Evolutionary conservation across 2,888 invertebrate species (phyloP).

Genomic region (Psylliodes chrysocephalus): DNA sequence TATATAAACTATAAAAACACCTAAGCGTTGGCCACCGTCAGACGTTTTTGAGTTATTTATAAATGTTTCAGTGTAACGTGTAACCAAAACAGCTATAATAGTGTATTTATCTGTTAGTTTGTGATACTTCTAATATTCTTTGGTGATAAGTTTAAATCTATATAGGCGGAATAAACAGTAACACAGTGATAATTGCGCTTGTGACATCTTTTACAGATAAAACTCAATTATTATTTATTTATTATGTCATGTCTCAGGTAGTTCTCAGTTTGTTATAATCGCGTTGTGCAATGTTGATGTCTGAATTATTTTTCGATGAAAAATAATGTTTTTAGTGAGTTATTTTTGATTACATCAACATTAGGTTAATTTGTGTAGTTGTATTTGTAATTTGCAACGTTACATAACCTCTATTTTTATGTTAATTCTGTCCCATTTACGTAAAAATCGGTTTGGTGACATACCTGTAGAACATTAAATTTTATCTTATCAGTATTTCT

Average conservation of each 20-base stretch:
- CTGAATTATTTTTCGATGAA: slow-evolving; percentile 7
- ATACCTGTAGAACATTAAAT: neutral
- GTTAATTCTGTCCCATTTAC: neutral
- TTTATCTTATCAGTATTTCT: neutral
- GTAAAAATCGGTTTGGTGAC: neutral
- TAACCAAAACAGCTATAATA: neutral
- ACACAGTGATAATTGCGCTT: neutral
- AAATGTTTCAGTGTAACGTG: neutral
- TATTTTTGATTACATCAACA: neutral
- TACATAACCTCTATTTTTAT: slow-evolving; percentile 9
- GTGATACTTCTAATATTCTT: neutral
- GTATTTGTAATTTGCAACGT: neutral
- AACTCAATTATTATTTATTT: neutral
- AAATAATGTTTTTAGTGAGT: slow-evolving; percentile 24
- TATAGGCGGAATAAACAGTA: too few species aligned
- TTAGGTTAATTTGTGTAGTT: neutral
- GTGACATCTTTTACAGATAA: neutral
- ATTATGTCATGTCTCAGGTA: neutral
- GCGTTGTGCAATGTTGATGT: neutral
- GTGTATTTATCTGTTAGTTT: neutral
- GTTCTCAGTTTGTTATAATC: neutral
- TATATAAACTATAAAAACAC: neutral
- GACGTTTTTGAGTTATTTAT: slow-evolving; percentile 2
- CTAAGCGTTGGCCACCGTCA: neutral
- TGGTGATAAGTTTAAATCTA: neutral